Percentiles rank a stretch among this genome's conserved stretches.
These are phyloP conservation scores for Pentalonia nigronervosa DNA, from an alignment of 1,140 invertebrate species.

Conservation along the genomic window DNA sequence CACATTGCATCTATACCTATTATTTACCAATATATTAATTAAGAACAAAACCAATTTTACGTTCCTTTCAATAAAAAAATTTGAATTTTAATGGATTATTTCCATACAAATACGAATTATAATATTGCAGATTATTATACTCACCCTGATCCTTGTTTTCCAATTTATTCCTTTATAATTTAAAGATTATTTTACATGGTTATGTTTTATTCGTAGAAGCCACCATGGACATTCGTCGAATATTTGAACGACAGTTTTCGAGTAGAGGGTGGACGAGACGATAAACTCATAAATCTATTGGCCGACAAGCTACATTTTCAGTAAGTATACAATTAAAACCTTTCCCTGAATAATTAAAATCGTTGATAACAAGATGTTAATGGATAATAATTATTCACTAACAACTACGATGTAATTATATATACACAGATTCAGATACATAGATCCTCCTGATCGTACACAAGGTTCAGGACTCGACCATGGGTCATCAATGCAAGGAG, in stretches of 20 bases:
- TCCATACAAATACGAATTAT: background rate
- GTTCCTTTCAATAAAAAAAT: too few species aligned
- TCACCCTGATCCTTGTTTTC: background rate
- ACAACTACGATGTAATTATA: background rate
- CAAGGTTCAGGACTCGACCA: constrained; percentile 69
- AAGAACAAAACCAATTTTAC: too few species aligned
- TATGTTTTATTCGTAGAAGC: constrained; percentile 67
- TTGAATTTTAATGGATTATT: too few species aligned
- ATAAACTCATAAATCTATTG: constrained; percentile 70
- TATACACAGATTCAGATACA: constrained; percentile 69
- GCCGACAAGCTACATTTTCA: constrained; percentile 74
- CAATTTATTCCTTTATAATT: background rate
- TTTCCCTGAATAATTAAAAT: background rate
- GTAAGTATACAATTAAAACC: constrained; percentile 62
- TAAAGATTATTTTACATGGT: background rate
- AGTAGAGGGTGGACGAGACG: constrained; percentile 73
- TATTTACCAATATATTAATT: too few species aligned
- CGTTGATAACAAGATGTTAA: background rate
- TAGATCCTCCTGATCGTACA: constrained; percentile 74
- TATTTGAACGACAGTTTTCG: constrained; percentile 70
- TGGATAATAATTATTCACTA: background rate
- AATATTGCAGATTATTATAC: background rate
- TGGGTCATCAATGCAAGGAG: constrained; percentile 68
- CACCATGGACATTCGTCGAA: constrained; percentile 76
- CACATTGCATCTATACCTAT: too few species aligned